Evolutionary conservation across 2,113 vertebrate genomes (phyloP).

Genomic region (Nipponia nippon): DNA sequence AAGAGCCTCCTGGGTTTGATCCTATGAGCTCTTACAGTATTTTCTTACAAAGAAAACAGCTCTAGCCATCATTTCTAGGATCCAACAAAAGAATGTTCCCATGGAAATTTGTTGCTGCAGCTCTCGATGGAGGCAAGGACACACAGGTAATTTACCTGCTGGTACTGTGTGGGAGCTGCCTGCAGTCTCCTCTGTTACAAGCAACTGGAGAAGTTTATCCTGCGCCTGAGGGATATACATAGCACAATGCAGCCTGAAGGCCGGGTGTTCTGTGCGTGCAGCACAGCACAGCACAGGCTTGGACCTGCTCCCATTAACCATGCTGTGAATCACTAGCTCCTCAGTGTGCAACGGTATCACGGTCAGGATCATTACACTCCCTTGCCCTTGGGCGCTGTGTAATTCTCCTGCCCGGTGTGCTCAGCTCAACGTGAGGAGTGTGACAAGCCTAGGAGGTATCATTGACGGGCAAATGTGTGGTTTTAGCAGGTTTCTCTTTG

Average conservation of each 20-base stretch:
- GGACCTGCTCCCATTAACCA: accelerated
- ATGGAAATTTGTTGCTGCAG: background rate
- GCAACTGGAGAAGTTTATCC: background rate
- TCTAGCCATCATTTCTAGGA: background rate
- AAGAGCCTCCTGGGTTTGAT: background rate
- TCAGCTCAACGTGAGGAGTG: background rate
- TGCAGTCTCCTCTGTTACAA: background rate
- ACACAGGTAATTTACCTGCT: background rate
- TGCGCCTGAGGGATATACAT: accelerated
- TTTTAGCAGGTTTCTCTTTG: background rate
- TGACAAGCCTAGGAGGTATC: background rate
- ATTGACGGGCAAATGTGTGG: background rate
- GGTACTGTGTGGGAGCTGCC: background rate
- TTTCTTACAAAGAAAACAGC: background rate
- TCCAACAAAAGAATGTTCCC: background rate
- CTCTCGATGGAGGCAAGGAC: background rate
- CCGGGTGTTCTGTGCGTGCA: background rate
- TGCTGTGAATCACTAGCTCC: background rate
- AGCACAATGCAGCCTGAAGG: background rate
- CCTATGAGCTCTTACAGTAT: background rate
- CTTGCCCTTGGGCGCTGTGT: background rate
- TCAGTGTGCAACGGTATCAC: accelerated
- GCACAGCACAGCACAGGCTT: background rate
- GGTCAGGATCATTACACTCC: background rate
- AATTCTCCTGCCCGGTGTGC: background rate